These are phyloP conservation scores for Eristalis pertinax DNA, from an alignment of 2,888 invertebrate species.

Conservation along the genomic window DNA sequence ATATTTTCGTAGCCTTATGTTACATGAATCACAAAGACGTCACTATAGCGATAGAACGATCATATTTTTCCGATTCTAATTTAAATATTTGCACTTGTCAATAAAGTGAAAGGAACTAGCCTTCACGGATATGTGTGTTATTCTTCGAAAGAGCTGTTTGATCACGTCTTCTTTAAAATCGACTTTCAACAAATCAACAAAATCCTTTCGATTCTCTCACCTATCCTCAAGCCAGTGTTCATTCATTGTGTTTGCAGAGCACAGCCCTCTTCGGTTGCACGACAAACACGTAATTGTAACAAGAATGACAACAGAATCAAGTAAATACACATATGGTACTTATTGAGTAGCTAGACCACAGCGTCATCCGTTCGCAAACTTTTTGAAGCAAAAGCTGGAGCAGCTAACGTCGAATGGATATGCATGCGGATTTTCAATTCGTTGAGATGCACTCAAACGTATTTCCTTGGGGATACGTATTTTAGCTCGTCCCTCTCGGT, in stretches of 20 bases:
- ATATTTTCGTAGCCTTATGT: too few species aligned
- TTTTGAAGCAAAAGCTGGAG: neutral
- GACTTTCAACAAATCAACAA: neutral
- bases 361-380: conserved; percentile 7
- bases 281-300: neutral
- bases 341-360: conserved; percentile 46
- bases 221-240: neutral
- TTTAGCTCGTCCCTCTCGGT: conserved; percentile 41
- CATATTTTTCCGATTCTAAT: too few species aligned
- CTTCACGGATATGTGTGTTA: neutral
- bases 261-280: neutral
- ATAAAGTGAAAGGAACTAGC: too few species aligned
- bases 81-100: too few species aligned
- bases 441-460: conserved; percentile 68
- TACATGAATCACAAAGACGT: too few species aligned
- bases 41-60: too few species aligned
- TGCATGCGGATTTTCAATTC: conserved; percentile 70
- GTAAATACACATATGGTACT: conserved; percentile 39
- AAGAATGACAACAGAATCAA: neutral
- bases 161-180: neutral
- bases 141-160: neutral
- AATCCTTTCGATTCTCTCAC: neutral
- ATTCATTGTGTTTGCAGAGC: neutral
- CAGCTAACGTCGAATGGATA: conserved; percentile 46
- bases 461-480: conserved; percentile 65